Conservation (phyloP, 2,888 invertebrate species). For the Drosophila falleni region DNA sequence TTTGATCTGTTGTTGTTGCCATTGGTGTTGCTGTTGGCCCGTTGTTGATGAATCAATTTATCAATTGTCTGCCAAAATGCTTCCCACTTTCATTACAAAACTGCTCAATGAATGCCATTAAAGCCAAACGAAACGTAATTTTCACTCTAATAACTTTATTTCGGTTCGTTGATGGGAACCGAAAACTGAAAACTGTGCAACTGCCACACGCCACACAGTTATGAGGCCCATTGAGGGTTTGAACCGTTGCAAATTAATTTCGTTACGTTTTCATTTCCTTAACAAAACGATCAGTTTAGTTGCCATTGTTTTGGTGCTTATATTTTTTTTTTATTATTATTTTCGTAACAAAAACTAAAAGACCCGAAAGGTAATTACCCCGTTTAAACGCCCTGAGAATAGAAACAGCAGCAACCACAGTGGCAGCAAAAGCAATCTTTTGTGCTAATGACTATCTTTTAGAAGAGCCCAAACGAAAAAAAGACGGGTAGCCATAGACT, state of each 20-base stretch:
- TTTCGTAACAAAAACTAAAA: constrained; percentile 10
- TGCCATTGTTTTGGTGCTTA: constrained; percentile 38
- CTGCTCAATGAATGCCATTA: constrained; percentile 46
- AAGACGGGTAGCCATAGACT: constrained; percentile 69
- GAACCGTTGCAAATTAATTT: constrained; percentile 76
- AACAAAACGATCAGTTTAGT: constrained; percentile 60
- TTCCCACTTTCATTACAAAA: constrained; percentile 37
- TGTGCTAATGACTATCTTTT: constrained; percentile 78
- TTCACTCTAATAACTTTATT: constrained; percentile 75
- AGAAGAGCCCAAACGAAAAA: constrained; percentile 44
- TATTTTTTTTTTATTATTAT: constrained; percentile 16
- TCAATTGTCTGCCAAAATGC: constrained; percentile 44
- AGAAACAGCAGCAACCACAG: constrained; percentile 49
- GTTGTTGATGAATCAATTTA: constrained; percentile 38
- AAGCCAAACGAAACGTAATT: constrained; percentile 45
- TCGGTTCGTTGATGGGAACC: constrained; percentile 22
- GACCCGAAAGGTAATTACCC: constrained; percentile 69
- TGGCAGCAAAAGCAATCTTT: constrained; percentile 61
- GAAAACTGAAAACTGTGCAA: constrained; percentile 16
- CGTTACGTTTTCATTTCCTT: constrained; percentile 78
- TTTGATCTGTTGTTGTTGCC: constrained; percentile 16
- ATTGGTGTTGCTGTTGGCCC: constrained; percentile 2
- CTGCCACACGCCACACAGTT: constrained; percentile 64
- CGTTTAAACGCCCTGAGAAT: constrained; percentile 64
- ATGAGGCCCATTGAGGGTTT: constrained; percentile 49